Evolutionary conservation across 1,140 invertebrate genomes (phyloP), one percentile per base, ranked within the genome.

Genomic region (Drosophila sproati): DNA sequence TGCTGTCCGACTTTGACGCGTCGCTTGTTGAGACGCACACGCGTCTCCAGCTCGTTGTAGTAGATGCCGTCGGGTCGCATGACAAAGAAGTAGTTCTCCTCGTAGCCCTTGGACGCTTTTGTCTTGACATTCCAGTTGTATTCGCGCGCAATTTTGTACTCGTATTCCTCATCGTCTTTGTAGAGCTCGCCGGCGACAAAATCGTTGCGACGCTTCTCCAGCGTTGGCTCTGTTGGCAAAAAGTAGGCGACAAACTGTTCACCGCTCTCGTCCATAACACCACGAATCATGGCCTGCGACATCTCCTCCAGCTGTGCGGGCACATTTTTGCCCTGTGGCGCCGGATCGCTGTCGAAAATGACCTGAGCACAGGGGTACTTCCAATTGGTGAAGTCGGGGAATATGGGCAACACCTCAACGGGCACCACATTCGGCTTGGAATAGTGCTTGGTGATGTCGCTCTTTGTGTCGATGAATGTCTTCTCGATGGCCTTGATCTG

Each of bases 61-160:
- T 97, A 99, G 31, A 98, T 97, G 52, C 96, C 96, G 90, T 98
- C 97, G 77, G 97, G 95, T 60, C 98, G 95, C 59, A 98, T 95
- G 63, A 99, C 97, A 93, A 99, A 96, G 93, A 99, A 99, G 92
- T 99, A 99, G 93, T 98, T 99, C 93, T 99, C 98, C 93, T 99
- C 98, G 90, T 99, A 99, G 43, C 98, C 98, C 93, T 99, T 98
- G 0, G 97, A 98, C 0, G 97, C 96, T 94, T 99, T 99, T 92
- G 97, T 99, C 92, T 99, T 99, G 2, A 99, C 98, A 93, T 99
- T 99, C 98, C 98, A 99, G 87, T 98, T 98, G 89, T 98, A 98
- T 92, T 98, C 98, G 78, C 98, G 94, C 0, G 97, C 97, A 96
- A 98, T 98, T 93, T 97, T 97, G 83, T 98, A 98, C 77, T 98